Conservation (phyloP, 64 coral and sea anemone species). For the Stichodactyla helianthus region DNA sequence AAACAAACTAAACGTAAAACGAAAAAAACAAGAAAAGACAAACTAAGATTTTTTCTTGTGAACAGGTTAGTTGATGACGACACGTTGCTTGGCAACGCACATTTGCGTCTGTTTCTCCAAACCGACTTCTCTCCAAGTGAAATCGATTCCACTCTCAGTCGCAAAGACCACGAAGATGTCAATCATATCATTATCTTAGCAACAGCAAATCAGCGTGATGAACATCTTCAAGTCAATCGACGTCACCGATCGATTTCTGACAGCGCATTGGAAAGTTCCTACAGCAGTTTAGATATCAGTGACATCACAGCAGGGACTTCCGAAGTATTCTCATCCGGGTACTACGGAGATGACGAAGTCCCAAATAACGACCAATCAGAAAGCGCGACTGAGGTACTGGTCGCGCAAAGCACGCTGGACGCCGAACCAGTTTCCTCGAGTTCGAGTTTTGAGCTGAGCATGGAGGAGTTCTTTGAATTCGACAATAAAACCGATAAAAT, state of each 20-base stretch:
- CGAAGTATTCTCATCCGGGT: neutral
- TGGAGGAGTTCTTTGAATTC: constrained; percentile 12
- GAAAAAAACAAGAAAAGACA: neutral
- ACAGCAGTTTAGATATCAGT: constrained; percentile 1
- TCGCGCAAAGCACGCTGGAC: neutral
- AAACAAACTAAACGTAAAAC: neutral
- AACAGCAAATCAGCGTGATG: constrained; percentile 1
- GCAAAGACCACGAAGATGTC: constrained; percentile 15
- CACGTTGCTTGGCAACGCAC: neutral
- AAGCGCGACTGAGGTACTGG: neutral
- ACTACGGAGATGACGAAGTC: constrained; percentile 21
- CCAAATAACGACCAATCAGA: constrained; percentile 6
- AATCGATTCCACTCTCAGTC: neutral
- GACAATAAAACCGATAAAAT: neutral
- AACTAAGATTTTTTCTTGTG: neutral
- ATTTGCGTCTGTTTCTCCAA: constrained; percentile 9
- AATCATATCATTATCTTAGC: constrained; percentile 20
- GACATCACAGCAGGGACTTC: neutral
- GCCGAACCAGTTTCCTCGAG: neutral
- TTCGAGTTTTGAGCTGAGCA: neutral
- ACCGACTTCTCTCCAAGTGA: constrained; percentile 9
- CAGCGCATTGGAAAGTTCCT: neutral
- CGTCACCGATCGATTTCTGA: constrained; percentile 4
- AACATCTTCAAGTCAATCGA: neutral
- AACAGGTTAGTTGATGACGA: constrained; percentile 2